Evolutionary conservation across 1,140 invertebrate species (phyloP), one percentile per base, ranked within the genome.

Genomic region (Trachymyrmex septentrionalis): DNA sequence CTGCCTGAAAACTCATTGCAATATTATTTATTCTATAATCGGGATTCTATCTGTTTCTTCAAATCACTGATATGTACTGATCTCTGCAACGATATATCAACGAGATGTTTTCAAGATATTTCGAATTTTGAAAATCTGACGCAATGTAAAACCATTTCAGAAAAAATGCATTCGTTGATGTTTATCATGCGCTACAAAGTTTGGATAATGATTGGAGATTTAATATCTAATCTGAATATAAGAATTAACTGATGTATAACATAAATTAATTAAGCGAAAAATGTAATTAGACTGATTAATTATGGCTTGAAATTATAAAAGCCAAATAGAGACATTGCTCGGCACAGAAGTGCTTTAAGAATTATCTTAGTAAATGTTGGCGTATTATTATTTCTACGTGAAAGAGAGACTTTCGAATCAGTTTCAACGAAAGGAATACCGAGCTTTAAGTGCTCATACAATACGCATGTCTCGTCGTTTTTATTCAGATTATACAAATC

Each of bases 61-160:
- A 61, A 72, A 86, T 50, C 24, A 82, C 7, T 50, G 66, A 69
- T 69, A 50, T 50, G 38, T 21, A 69, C 24, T 81, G 57, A 89
- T 86, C 59, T 78, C 64, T 85, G 88, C 77, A 90, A 89, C 86
- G 81, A 90, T 87, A 67, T 38, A 53, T 59, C 88, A 85, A 90
- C 80, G 75, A 85, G 27, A 82, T 14, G 16, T 14, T 53, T 73
- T 84, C 27, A 44, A 55, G 44, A 69, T 76, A 44, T 59, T 72
- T 78, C 14, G 16, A 55, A 19, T 59, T 21, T 85, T 78, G 6
- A 34, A 53, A 48, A 67, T 53, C 14, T n/a, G 10, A 50, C 34
- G 27, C 9, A 73, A 82, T 30, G 67, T 44, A 44, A 61, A 82
- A 27, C 3, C 48, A 48, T 67, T 80, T 55, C 24, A 84, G 19